These are phyloP conservation scores for Halictus ligatus DNA, from an alignment of 2,888 invertebrate species.

Conservation along the genomic window DNA sequence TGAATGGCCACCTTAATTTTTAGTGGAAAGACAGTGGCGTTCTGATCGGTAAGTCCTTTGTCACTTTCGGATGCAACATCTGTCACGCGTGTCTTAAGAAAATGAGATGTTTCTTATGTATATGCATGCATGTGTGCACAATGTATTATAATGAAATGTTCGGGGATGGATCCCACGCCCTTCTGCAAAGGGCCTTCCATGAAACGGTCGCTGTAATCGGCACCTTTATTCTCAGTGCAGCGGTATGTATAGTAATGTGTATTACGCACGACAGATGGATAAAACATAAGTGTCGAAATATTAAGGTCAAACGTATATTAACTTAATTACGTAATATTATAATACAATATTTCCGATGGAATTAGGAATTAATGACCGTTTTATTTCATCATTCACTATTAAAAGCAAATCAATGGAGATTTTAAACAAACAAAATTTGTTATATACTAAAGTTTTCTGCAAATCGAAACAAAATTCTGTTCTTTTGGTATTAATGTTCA, in stretches of 20 bases:
- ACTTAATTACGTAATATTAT: background rate
- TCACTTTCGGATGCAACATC: conserved; percentile 41
- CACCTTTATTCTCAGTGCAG: background rate
- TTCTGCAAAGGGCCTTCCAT: background rate
- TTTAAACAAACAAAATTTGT: no score
- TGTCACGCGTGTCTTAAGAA: conserved; percentile 30
- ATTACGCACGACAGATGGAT: background rate
- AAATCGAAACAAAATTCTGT: no score
- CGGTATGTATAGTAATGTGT: background rate
- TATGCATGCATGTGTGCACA: background rate
- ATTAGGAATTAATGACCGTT: background rate
- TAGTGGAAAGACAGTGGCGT: conserved; percentile 23
- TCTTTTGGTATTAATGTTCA: no score
- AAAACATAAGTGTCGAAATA: background rate
- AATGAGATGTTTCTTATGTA: conserved; percentile 16
- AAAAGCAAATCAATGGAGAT: no score
- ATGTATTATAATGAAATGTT: background rate
- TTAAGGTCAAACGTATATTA: background rate
- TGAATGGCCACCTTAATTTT: conserved; percentile 39
- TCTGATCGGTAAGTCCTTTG: conserved; percentile 45
- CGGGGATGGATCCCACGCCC: background rate
- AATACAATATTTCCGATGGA: no score
- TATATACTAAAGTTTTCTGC: no score
- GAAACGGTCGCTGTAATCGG: background rate
- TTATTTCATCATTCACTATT: no score